Conservation (phyloP, 1,140 invertebrate genomes). For the Lepidurus packardi region DNA sequence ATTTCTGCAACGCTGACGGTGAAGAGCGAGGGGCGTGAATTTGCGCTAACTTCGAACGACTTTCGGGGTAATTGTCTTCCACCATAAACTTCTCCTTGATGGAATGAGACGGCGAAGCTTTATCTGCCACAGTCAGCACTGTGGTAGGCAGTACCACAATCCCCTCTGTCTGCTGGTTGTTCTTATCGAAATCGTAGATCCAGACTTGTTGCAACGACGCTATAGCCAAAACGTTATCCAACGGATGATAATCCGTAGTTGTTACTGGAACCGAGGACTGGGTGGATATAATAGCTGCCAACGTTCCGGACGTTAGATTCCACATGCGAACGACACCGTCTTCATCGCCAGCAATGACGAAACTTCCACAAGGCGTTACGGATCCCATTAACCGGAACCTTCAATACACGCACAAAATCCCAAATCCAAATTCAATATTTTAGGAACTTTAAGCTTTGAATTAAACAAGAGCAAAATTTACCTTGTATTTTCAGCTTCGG, state of each 20-base stretch:
- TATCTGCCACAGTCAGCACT: not conserved
- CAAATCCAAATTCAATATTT: not conserved
- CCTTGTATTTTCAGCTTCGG: not conserved
- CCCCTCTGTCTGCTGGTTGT: not conserved
- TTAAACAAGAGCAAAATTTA: not conserved
- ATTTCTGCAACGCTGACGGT: slow-evolving; percentile 11
- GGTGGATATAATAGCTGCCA: not conserved
- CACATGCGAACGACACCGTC: slow-evolving; percentile 27
- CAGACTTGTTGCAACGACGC: not conserved
- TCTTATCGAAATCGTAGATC: not conserved
- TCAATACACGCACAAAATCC: not conserved
- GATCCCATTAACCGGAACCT: slow-evolving; percentile 4
- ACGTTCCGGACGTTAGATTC: slow-evolving; percentile 7
- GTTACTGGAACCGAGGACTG: not conserved
- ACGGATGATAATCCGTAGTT: slow-evolving; percentile 23
- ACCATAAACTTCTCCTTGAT: not conserved
- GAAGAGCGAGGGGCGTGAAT: not conserved
- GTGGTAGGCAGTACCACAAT: slow-evolving; percentile 3
- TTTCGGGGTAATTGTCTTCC: not conserved
- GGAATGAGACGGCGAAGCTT: not conserved
- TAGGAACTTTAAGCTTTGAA: not conserved
- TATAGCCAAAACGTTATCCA: not conserved
- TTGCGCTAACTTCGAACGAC: not conserved
- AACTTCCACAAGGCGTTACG: slow-evolving; percentile 24
- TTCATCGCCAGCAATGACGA: slow-evolving; percentile 24